A percentile compares a stretch with the other conserved stretches of the same genome.
phyloP scores from a whole-genome alignment of 1,140 invertebrate species.

The Condylostylus longicornis region DNA sequence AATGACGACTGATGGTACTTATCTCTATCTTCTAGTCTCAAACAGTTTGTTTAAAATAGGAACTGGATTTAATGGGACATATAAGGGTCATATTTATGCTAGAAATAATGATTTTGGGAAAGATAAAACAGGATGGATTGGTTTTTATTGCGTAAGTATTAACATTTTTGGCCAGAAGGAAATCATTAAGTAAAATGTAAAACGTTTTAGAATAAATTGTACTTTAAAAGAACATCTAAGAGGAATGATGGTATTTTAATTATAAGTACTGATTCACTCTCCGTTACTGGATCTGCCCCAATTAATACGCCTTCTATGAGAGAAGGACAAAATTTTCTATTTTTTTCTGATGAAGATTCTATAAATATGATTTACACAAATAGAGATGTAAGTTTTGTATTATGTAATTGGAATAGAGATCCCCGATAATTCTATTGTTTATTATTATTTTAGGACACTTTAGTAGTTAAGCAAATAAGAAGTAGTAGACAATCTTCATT shows the following conservation, averaged over 20 bases:
- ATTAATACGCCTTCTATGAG: slow-evolving; percentile 24
- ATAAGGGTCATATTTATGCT: slow-evolving; percentile 71
- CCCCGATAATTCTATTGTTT: neutral
- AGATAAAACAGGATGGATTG: slow-evolving; percentile 64
- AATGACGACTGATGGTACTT: slow-evolving; percentile 75
- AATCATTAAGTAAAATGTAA: slow-evolving; percentile 5
- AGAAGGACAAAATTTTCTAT: slow-evolving; percentile 27
- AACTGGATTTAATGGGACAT: slow-evolving; percentile 78
- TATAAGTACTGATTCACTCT: slow-evolving; percentile 24
- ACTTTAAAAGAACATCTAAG: slow-evolving; percentile 25
- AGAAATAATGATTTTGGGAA: slow-evolving; percentile 62
- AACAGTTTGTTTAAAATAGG: slow-evolving; percentile 79
- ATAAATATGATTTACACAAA: slow-evolving; percentile 31
- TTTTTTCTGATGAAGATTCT: slow-evolving; percentile 31
- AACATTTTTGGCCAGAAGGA: neutral
- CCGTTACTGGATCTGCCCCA: slow-evolving; percentile 21
- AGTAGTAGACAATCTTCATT: slow-evolving; percentile 21
- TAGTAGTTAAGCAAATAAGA: slow-evolving; percentile 27
- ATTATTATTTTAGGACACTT: slow-evolving; percentile 15
- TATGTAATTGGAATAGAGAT: slow-evolving; percentile 3
- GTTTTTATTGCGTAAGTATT: slow-evolving; percentile 60
- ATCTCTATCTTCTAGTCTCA: slow-evolving; percentile 66
- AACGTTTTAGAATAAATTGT: slow-evolving; percentile 15
- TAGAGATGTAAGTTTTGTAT: slow-evolving; percentile 28
- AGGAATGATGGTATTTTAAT: slow-evolving; percentile 24